Conservation (phyloP, 2,113 vertebrate genomes). For the Psophia crepitans region DNA sequence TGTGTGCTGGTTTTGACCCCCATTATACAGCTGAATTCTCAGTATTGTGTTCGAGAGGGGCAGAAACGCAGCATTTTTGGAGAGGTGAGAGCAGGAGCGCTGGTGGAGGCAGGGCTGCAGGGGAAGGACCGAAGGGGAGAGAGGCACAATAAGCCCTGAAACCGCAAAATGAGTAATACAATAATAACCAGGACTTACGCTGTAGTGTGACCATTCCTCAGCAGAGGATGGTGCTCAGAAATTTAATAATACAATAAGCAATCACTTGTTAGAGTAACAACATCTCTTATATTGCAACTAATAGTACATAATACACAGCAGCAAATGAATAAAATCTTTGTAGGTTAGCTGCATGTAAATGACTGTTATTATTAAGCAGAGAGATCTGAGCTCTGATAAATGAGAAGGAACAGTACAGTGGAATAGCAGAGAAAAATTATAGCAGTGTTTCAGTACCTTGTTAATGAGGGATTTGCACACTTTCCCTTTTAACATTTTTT, state of each 20-base stretch:
- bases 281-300: neutral
- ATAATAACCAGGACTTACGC: neutral
- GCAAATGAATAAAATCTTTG: neutral
- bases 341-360: constrained; percentile 10
- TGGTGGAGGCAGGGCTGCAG: neutral
- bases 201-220: neutral
- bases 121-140: neutral
- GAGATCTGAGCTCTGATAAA: neutral
- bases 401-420: neutral
- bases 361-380: neutral
- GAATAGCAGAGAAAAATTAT: neutral
- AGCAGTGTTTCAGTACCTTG: neutral
- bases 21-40: neutral
- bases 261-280: neutral
- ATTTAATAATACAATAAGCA: neutral
- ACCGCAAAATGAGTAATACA: neutral
- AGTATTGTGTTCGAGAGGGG: neutral
- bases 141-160: neutral
- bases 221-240: neutral
- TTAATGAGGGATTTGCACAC: constrained; percentile 14
- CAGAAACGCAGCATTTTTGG: neutral
- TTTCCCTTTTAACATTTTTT: neutral
- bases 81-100: neutral
- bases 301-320: neutral
- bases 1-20: neutral